A percentile compares a stretch with the other conserved stretches of the same genome.
phyloP scores from a whole-genome alignment of 2,113 vertebrate genomes.

The Toxostoma redivivum region DNA sequence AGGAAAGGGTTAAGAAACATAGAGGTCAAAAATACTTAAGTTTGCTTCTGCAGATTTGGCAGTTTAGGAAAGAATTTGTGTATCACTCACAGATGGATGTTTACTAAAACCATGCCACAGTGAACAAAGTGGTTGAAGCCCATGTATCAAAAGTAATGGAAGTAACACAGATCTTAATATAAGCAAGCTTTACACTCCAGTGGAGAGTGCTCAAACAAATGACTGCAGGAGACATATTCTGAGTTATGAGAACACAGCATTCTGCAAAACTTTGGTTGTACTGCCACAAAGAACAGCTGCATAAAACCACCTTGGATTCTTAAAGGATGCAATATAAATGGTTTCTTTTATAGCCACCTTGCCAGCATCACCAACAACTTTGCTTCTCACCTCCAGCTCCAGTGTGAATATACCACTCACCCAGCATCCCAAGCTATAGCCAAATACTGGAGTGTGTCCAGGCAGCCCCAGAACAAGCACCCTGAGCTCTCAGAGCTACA shows the following conservation, averaged over 20 bases:
- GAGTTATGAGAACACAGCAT: background rate
- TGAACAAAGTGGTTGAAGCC: background rate
- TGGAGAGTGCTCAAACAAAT: background rate
- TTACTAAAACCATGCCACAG: background rate
- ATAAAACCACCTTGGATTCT: background rate
- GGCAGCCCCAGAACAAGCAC: too few species aligned
- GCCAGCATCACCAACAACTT: background rate
- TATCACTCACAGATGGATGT: background rate
- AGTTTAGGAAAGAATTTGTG: background rate
- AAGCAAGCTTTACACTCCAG: background rate
- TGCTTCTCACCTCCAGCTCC: background rate
- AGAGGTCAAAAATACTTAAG: background rate
- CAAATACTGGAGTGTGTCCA: background rate
- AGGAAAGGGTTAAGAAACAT: background rate
- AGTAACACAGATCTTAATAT: background rate
- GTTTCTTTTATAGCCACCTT: background rate
- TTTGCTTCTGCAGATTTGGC: background rate
- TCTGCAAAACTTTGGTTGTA: background rate
- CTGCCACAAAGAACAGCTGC: background rate
- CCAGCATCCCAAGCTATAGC: background rate
- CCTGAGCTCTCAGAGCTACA: background rate
- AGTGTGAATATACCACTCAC: accelerated
- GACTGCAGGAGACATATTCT: background rate
- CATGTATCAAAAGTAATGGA: background rate
- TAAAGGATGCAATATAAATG: background rate